Percentiles rank a stretch among this genome's conserved stretches.
Evolutionary conservation across 2,888 invertebrate species (phyloP).

Genomic region (Lydus trimaculatus): DNA sequence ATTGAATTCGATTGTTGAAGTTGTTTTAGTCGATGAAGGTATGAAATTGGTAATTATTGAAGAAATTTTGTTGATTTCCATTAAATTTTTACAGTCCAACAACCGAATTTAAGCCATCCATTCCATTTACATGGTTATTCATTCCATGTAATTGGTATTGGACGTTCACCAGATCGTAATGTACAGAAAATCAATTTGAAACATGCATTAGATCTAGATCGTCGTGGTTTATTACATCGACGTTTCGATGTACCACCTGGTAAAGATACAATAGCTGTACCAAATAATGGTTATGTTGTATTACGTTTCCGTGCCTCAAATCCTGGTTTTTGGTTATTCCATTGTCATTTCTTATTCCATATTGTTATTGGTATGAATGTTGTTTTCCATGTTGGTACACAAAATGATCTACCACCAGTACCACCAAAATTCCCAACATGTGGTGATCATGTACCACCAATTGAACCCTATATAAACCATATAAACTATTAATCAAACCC

Average conservation of each 20-base stretch:
- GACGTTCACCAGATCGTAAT: slow-evolving; percentile 79
- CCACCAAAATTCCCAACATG: slow-evolving; percentile 78
- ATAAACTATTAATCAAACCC: neutral
- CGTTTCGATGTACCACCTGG: slow-evolving; percentile 79
- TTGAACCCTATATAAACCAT: neutral
- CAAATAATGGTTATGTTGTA: slow-evolving; percentile 88
- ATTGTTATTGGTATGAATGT: slow-evolving; percentile 87
- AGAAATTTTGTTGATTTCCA: neutral
- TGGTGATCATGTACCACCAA: slow-evolving; percentile 20
- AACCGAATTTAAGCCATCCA: slow-evolving; percentile 82
- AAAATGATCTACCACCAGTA: slow-evolving; percentile 77
- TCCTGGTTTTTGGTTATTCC: slow-evolving; percentile 87
- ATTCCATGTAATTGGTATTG: slow-evolving; percentile 84
- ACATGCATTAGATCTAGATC: slow-evolving; percentile 79
- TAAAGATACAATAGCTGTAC: slow-evolving; percentile 89
- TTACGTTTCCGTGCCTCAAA: slow-evolving; percentile 35
- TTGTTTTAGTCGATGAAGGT: slow-evolving; percentile 87
- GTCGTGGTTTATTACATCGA: slow-evolving; percentile 75
- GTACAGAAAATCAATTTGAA: slow-evolving; percentile 83
- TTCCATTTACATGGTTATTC: slow-evolving; percentile 87
- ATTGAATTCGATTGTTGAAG: slow-evolving; percentile 84
- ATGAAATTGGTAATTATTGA: slow-evolving; percentile 1
- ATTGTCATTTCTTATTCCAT: slow-evolving; percentile 91
- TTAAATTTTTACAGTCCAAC: slow-evolving; percentile 67
- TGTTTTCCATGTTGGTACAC: slow-evolving; percentile 81